A percentile compares a stretch with the other conserved stretches of the same genome.
Evolutionary conservation across 2,797 vertebrate species (phyloP).

Genomic region (Chaetodon trifasciatus): DNA sequence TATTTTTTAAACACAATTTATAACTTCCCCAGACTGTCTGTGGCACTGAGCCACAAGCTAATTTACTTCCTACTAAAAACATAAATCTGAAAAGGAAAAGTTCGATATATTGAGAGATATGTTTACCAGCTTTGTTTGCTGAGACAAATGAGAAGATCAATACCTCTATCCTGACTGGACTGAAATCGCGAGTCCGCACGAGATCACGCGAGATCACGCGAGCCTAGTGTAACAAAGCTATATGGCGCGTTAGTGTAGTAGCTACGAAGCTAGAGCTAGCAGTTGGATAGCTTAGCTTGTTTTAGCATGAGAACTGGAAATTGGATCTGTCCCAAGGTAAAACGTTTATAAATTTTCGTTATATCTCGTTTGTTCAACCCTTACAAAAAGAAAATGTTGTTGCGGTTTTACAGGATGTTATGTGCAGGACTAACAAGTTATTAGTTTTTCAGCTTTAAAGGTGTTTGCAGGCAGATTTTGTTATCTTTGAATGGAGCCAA

Average conservation of each 20-base stretch:
- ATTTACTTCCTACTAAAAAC: neutral
- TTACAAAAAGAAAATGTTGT: neutral
- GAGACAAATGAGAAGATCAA: neutral
- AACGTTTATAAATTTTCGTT: neutral
- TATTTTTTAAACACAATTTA: neutral
- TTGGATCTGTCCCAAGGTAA: neutral
- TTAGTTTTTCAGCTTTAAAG: neutral
- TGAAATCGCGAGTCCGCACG: no score
- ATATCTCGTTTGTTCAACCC: neutral
- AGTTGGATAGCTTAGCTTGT: neutral
- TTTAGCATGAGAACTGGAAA: neutral
- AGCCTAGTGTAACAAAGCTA: no score
- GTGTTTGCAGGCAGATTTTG: neutral
- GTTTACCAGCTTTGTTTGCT: neutral
- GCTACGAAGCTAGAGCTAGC: no score
- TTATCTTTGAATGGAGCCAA: neutral
- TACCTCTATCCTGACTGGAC: neutral
- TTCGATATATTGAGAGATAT: no score
- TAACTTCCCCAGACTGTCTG: neutral
- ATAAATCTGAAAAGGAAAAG: neutral
- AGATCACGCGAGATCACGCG: no score
- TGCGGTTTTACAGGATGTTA: neutral
- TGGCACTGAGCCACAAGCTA: neutral
- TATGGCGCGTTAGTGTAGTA: neutral
- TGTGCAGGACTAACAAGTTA: neutral